Evolutionary conservation across 2,888 invertebrate species (phyloP).

Genomic region (Phyto melanocephala): DNA sequence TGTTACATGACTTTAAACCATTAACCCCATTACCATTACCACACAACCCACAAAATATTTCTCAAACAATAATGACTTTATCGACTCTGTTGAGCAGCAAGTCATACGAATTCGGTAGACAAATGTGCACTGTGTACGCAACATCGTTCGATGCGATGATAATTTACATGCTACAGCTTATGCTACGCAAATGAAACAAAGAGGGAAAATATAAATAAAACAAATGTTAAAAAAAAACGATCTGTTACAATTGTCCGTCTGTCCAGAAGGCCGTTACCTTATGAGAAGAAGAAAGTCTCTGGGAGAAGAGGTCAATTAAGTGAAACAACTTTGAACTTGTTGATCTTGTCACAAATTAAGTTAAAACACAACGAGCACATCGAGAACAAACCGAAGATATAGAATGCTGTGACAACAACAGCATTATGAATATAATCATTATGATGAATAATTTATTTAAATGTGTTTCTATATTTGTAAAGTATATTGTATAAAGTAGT

Average conservation of each 20-base stretch:
- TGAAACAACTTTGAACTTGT: constrained; percentile 79
- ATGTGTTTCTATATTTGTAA: no score
- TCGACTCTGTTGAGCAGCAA: not conserved
- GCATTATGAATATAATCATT: not conserved
- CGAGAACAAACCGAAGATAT: not conserved
- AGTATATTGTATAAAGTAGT: no score
- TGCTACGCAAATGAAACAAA: not conserved
- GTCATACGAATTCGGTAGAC: not conserved
- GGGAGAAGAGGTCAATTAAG: constrained; percentile 78
- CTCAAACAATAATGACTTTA: not conserved
- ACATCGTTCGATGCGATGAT: not conserved
- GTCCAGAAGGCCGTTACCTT: not conserved
- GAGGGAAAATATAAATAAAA: not conserved
- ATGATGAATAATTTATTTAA: no score
- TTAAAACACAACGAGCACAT: constrained; percentile 67
- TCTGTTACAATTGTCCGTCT: constrained; percentile 39
- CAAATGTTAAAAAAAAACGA: not conserved
- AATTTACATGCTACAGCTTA: not conserved
- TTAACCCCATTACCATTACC: no score
- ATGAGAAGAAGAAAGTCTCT: constrained; percentile 63
- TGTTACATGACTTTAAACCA: no score
- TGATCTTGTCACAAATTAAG: constrained; percentile 80
- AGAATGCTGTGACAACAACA: not conserved
- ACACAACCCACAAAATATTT: no score
- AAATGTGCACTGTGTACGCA: constrained; percentile 24